Evolutionary conservation across 2,797 vertebrate genomes (phyloP), one percentile per base, ranked within the genome.

Genomic region (Coilia nasus): DNA sequence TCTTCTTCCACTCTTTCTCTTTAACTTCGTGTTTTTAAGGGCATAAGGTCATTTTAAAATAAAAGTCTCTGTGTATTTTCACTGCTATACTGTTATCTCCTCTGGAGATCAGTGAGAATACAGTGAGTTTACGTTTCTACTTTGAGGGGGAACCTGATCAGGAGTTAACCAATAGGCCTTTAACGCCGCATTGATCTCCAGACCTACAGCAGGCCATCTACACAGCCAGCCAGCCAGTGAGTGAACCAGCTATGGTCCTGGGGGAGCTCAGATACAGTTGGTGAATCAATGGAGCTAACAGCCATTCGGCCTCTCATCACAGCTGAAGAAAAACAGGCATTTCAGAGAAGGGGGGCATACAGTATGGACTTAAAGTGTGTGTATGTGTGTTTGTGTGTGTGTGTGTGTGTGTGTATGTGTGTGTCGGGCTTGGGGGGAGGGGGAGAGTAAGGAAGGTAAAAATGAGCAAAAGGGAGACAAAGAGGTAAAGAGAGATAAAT

Each of bases 151-250:
- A 62, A 62, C 19, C 21, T n/a, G 59, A 62, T n/a, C 21, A 62
- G 12, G 64, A 31, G 64, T 71, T 71, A 71, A 71, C 64, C 64
- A 71, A 31, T 71, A 17, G 28, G 64, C 25, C 64, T 71, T 71
- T 71, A 71, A 71, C 25, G 14, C 11, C 9, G 23, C 64, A 71
- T 71, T 71, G 64, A 71, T 71, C 28, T 4, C 64, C 64, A 71
- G 64, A 71, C 28, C 0, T 17, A 31, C 64, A 31, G 64, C 25
- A 17, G 64, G 28, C 62, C 14, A 25, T 71, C 31, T 71, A 31
- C 64, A 71, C 12, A 54, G 71, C 80, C 31, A 19, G 80, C 21
- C 21, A 60, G 86, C 85, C 1, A 64, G 83, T 11, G 62, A n/a
- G 25, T 5, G 12, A n/a, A 11, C 12, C 11, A 71, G 25, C 64